Evolutionary conservation across 2,113 vertebrate species (phyloP).

Genomic region (Plestiodon gilberti): DNA sequence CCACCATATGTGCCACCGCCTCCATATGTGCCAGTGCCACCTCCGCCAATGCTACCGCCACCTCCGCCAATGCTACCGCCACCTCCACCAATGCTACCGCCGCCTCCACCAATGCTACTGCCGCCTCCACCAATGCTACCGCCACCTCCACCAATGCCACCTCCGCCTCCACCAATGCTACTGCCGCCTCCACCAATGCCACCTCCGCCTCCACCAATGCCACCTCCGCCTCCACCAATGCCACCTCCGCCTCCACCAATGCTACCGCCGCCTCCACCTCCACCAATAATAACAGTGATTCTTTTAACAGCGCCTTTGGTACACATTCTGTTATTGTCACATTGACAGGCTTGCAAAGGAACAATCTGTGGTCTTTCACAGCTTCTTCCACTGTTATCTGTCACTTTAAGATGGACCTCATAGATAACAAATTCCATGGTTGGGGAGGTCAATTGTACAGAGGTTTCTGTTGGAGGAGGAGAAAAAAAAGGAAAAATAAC

Average conservation of each 20-base stretch:
- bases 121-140: neutral
- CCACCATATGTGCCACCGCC: rapidly evolving
- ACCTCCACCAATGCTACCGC: neutral
- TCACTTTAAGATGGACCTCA: conserved; percentile 39
- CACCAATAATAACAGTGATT: neutral
- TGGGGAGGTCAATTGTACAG: conserved; percentile 55
- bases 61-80: neutral
- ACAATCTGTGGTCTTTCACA: conserved; percentile 59
- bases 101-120: neutral
- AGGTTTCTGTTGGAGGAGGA: conserved; percentile 42
- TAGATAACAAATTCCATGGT: conserved; percentile 61
- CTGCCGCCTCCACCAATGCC: neutral
- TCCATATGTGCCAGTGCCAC: rapidly evolving
- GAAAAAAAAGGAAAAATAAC: neutral
- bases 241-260: rapidly evolving
- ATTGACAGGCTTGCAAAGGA: conserved; percentile 68
- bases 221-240: rapidly evolving
- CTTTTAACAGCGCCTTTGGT: conserved; percentile 49
- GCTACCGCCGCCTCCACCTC: rapidly evolving
- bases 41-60: neutral
- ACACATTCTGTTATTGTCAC: conserved; percentile 60
- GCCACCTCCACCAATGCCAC: rapidly evolving
- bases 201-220: rapidly evolving
- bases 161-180: neutral
- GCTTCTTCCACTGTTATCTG: conserved; percentile 55